Conservation (phyloP, 2,113 vertebrate genomes). For the cattle (Bos taurus) region DNA sequence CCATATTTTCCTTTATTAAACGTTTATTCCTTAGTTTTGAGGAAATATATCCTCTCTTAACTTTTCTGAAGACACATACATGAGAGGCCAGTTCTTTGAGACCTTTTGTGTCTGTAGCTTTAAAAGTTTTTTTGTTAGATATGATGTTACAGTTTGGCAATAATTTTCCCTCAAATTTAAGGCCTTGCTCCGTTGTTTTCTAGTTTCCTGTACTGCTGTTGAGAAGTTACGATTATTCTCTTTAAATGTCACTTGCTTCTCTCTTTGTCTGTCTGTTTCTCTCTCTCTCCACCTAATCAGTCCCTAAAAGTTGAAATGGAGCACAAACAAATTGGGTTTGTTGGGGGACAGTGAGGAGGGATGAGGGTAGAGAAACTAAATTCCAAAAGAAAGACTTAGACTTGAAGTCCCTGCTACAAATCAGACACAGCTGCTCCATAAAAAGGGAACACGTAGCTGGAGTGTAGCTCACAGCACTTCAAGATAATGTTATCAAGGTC, state of each 20-base stretch:
- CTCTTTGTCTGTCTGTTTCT: neutral
- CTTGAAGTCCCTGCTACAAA: neutral
- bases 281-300: neutral
- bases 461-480: neutral
- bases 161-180: neutral
- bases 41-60: neutral
- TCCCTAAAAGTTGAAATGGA: neutral
- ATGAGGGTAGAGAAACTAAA: neutral
- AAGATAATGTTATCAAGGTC: neutral
- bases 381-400: neutral
- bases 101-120: neutral
- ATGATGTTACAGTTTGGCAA: neutral
- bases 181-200: neutral
- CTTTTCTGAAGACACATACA: neutral
- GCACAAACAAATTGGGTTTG: neutral
- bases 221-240: neutral
- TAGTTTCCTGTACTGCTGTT: neutral
- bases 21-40: neutral
- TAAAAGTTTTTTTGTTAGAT: neutral
- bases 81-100: neutral
- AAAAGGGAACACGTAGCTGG: neutral
- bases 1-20: neutral
- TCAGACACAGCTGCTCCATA: neutral
- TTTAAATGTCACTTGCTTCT: neutral
- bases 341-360: neutral